Base-by-base conservation (phyloP, 2,888 invertebrate species). In the Archips xylosteana region DNA sequence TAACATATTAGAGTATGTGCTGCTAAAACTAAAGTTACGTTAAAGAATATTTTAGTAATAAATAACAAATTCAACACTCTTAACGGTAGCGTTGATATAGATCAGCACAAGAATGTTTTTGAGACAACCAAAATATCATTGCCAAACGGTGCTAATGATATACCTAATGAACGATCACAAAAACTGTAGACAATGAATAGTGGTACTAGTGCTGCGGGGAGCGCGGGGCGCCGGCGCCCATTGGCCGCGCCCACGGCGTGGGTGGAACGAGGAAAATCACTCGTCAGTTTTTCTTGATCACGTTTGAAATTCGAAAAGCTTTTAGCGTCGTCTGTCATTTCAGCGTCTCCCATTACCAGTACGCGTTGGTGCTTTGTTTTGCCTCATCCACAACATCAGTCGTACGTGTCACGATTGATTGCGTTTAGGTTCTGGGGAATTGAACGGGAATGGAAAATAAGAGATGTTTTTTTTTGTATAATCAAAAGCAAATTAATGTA, bases 291-390 rank as follows among this genome's bases (percentile, higher is more conserved):
- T 90, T 89, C 89, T 81, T 80, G 79, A 65, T 74, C 69, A 78
- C 82, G 78, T 82, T 86, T 82, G 82, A 83, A 85, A 85, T 89
- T 87, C 86, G 85, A 89, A 92, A 94, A 92, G 92, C 93, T 94
- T 93, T 94, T 92, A 93, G 86, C 90, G 87, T 89, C 89, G 88
- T 86, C 82, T 89, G 89, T 92, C 90, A 87, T 82, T 82, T 89
- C 87, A 86, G 82, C 81, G 77, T 77, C 80, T 81, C 79, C 81
- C 81, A 82, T 80, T 82, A 82, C 76, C 79, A 23, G 12, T 10
- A 12, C 57, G 79, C 80, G 79, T 80, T 80, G 78, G 80, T 85
- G 80, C 81, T 86, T 83, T 82, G 79, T 80, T 80, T 80, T 83
- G 83, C 82, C 82, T 82, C 85, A 83, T 84, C 79, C 82, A 78